A percentile compares a stretch with the other conserved stretches of the same genome.
Conservation (phyloP, 2,113 vertebrate genomes). For the Cryptomyrus ogoouensis region DNA sequence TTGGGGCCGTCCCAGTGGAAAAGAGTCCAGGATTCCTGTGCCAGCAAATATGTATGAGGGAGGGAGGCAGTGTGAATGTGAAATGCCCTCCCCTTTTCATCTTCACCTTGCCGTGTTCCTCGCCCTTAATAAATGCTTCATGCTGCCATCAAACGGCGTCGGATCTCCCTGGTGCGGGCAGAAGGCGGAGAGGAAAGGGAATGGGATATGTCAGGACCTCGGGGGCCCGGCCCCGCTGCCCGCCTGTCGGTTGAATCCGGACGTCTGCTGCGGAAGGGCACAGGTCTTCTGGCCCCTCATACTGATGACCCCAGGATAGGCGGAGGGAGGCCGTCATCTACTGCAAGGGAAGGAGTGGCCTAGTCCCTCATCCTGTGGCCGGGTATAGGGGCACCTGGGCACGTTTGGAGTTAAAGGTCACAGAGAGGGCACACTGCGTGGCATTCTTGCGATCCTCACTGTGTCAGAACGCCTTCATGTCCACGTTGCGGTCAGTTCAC, state of each 20-base stretch:
- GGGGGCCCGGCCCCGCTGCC: constrained; percentile 8
- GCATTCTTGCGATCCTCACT: not conserved
- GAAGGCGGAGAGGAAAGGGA: constrained; percentile 39
- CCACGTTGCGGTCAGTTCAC: not conserved
- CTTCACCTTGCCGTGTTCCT: not conserved
- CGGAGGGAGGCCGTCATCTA: not conserved
- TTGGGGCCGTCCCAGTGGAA: not conserved
- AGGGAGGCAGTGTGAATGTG: not conserved
- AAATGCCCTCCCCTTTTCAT: constrained; percentile 4
- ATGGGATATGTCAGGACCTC: constrained; percentile 37
- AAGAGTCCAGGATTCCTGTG: not conserved
- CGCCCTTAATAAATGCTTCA: constrained; percentile 50
- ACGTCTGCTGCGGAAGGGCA: not conserved
- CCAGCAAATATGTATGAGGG: not conserved
- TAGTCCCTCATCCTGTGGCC: not conserved
- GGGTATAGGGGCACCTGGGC: not conserved
- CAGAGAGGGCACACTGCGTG: not conserved
- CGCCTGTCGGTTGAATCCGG: not conserved
- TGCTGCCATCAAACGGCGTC: constrained; percentile 41
- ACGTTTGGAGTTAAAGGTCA: not conserved
- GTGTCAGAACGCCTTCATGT: not conserved
- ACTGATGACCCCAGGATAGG: not conserved
- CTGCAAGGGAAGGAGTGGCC: not conserved
- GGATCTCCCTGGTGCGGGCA: constrained; percentile 28
- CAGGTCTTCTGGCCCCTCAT: not conserved